These are phyloP conservation scores for Bovichtus variegatus DNA, from an alignment of 2,797 vertebrate genomes.

Conservation along the genomic window DNA sequence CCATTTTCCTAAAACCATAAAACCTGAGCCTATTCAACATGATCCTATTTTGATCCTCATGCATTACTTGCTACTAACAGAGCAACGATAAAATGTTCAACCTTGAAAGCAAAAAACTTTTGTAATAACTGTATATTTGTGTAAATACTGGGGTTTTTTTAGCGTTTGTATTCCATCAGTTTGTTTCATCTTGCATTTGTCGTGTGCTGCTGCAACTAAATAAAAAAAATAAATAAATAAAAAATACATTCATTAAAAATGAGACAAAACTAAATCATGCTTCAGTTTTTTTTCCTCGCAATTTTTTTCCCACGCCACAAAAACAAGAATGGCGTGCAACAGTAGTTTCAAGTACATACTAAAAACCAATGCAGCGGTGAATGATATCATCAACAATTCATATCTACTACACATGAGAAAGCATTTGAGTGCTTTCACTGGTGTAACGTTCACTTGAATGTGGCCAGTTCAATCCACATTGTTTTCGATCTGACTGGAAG, in stretches of 20 bases:
- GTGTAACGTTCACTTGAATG: constrained; percentile 64
- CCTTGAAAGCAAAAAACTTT: constrained; percentile 1
- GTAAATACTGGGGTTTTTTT: constrained; percentile 62
- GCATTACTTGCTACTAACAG: constrained; percentile 27
- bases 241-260: constrained; percentile 44
- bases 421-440: constrained; percentile 47
- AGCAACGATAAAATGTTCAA: constrained; percentile 4
- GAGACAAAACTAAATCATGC: neutral
- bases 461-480: constrained; percentile 33
- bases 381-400: constrained; percentile 25
- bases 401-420: constrained; percentile 18
- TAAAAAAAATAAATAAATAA: neutral
- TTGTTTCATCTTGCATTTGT: constrained; percentile 3
- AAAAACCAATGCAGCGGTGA: neutral
- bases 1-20: neutral
- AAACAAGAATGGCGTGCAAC: neutral
- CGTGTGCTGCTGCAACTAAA: constrained; percentile 40
- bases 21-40: constrained; percentile 4
- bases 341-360: neutral
- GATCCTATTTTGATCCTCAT: neutral
- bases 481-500: constrained; percentile 63
- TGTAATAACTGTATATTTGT: constrained; percentile 73
- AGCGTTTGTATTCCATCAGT: constrained; percentile 4
- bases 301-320: neutral
- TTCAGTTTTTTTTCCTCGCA: neutral